Base-by-base conservation (phyloP, 2,888 invertebrate species). In the Temnothorax rugatulus region DNA sequence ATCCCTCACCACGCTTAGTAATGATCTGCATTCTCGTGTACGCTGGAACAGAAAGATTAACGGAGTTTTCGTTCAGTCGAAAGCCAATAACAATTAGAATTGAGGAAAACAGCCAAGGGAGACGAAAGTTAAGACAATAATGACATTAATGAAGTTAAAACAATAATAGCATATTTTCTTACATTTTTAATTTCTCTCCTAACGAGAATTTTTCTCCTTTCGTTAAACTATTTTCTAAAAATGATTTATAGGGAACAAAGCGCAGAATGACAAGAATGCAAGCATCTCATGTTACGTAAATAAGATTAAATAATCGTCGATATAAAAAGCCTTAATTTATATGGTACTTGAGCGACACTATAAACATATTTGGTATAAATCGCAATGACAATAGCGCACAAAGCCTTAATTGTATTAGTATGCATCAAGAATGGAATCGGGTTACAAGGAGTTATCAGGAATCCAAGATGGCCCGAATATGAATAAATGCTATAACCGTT, bases 1-100 rank as follows among this genome's bases (percentile, higher is more conserved):
- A 89, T 84, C 85, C 77, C 84, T 85, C 74, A 85, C 81, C 84
- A 86, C 82, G 87, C 85, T 91, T 94, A 95, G 84, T 94, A 93
- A 87, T 92, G 93, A 79, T 93, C 93, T 75, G 94, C 93, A 92
- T 95, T 94, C 90, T 95, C 95, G 90, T 94, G 95, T 84, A 95
- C 94, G 89, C 95, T 95, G 93, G 4, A 94, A 92, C 90, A 93
- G 79, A 90, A 87, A 87, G 41, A 77, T 68, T 9, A 18, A 83
- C 57, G 44, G 66, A 18, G 8, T 38, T 69, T 54, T 68, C 34
- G 13, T 74, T 84, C 21, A 83, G 7, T 73, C 44, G 9, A 15
- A 13, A 2, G 21, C 2, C 34, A 13, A 61, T 15, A 61, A 50
- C 11, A 0, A 1, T 38, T 5, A 44, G 29, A 44, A 63, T 64